phyloP scores from a whole-genome alignment of 2,113 vertebrate species.

The Corythaeola cristata region DNA sequence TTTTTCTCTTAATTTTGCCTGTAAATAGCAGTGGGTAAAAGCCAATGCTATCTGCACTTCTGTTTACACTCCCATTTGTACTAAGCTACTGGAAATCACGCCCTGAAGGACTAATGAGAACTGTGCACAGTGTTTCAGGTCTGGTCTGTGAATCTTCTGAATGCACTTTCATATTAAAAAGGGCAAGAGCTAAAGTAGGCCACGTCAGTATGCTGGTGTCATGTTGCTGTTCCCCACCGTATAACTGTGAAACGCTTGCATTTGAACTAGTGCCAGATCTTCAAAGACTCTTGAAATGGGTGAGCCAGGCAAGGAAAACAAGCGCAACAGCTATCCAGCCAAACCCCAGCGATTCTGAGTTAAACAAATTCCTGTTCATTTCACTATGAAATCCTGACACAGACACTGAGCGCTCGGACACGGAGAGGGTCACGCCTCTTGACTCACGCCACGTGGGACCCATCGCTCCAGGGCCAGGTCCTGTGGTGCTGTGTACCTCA shows the following conservation, averaged over 20 bases:
- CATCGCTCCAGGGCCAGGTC: neutral
- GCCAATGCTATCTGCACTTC: neutral
- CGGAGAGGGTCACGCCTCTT: neutral
- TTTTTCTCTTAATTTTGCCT: neutral
- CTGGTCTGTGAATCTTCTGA: neutral
- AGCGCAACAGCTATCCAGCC: accelerated
- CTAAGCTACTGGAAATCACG: neutral
- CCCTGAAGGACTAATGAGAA: neutral
- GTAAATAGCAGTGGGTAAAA: neutral
- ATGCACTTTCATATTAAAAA: neutral
- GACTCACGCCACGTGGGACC: neutral
- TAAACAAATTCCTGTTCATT: constrained; percentile 15
- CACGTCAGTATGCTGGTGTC: neutral
- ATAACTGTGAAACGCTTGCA: neutral
- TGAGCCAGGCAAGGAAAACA: neutral
- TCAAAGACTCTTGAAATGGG: neutral
- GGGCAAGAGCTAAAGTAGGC: neutral
- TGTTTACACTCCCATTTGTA: neutral
- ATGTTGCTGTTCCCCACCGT: neutral
- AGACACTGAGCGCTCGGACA: neutral
- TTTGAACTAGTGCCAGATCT: neutral
- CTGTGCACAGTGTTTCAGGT: neutral
- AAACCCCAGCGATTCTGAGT: neutral
- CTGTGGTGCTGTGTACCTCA: neutral
- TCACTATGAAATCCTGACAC: neutral